phyloP scores from a whole-genome alignment of 2,888 invertebrate species.

The Torymus auratus region DNA sequence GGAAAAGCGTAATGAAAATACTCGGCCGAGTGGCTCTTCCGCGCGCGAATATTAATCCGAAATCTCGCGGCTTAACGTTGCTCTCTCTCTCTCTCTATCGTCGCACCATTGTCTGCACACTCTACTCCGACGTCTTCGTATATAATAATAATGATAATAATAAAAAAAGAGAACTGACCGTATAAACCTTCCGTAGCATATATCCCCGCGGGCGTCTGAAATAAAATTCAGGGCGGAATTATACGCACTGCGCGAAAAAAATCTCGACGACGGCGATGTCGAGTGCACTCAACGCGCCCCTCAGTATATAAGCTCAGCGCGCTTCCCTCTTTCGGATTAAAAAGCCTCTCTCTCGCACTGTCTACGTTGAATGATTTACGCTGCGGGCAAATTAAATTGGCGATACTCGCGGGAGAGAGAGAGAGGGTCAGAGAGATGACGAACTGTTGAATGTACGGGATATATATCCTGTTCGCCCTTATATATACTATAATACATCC shows the following conservation, averaged over 20 bases:
- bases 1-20: too few species aligned
- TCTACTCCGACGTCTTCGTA: neutral
- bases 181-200: too few species aligned
- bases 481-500: conserved; percentile 3
- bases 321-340: too few species aligned
- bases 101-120: neutral
- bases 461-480: conserved; percentile 11
- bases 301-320: too few species aligned
- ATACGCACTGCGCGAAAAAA: too few species aligned
- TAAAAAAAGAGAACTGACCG: neutral
- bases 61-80: neutral
- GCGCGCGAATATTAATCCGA: conserved; percentile 16
- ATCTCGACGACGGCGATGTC: too few species aligned
- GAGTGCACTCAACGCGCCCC: too few species aligned
- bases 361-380: neutral
- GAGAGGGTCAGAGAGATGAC: neutral
- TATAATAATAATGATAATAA: neutral
- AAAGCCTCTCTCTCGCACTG: too few species aligned
- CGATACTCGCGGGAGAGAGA: neutral
- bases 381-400: neutral
- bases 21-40: neutral
- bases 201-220: too few species aligned
- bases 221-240: too few species aligned
- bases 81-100: neutral
- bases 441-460: neutral